phyloP scores from a whole-genome alignment of 1,140 invertebrate species.

The Drosophila arawakana region DNA sequence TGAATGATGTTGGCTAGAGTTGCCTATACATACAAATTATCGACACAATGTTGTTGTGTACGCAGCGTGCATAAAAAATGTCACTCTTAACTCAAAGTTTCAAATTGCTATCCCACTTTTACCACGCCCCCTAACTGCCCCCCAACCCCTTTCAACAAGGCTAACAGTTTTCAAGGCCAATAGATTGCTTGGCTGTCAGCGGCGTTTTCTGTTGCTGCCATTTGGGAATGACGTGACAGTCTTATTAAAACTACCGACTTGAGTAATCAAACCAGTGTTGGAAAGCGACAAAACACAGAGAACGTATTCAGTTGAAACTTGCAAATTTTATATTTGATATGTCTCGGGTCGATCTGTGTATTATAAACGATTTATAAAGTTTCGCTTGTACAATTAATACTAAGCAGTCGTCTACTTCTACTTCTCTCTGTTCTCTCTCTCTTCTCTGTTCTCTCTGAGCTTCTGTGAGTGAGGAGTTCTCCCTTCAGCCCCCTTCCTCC shows the following conservation, averaged over 20 bases:
- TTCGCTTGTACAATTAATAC: too few relatives aligned
- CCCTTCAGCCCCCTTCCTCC: too few relatives aligned
- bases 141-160: conserved; percentile 37
- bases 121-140: not conserved
- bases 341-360: not conserved
- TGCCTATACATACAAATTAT: conserved; percentile 72
- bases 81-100: conserved; percentile 35
- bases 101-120: conserved; percentile 40
- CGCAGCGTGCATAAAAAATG: conserved; percentile 53
- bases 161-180: conserved; percentile 64
- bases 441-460: too few relatives aligned
- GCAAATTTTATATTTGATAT: not conserved
- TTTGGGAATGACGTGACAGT: conserved; percentile 56
- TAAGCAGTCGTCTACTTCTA: too few relatives aligned
- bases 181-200: conserved; percentile 28
- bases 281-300: not conserved
- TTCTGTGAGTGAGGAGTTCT: too few relatives aligned
- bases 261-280: not conserved
- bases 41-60: conserved; percentile 68
- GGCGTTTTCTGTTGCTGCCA: conserved; percentile 27
- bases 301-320: not conserved
- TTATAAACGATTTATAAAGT: too few relatives aligned
- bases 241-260: conserved; percentile 23
- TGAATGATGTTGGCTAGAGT: conserved; percentile 41
- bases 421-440: too few relatives aligned